Percentiles rank a stretch among this genome's conserved stretches.
phyloP scores from a whole-genome alignment of 2,797 vertebrate species.

The Synanceia verrucosa region DNA sequence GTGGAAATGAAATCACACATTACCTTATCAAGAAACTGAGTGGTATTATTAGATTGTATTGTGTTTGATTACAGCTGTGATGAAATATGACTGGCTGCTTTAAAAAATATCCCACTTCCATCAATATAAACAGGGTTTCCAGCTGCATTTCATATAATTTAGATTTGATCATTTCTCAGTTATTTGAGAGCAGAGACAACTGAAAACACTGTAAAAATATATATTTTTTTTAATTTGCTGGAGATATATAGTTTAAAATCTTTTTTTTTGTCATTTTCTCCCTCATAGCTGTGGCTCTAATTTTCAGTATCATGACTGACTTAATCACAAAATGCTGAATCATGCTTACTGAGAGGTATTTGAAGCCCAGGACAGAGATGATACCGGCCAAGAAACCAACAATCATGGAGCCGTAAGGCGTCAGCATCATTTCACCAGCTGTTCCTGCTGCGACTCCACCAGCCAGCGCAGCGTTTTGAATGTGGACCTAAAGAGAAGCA shows the following conservation, averaged over 20 bases:
- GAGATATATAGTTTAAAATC: background rate
- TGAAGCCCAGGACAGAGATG: constrained; percentile 89
- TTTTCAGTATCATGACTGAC: background rate
- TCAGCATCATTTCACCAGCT: constrained; percentile 93
- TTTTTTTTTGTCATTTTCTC: background rate
- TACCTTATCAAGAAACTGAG: background rate
- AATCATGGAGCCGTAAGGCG: constrained; percentile 89
- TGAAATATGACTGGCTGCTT: background rate
- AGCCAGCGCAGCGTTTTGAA: constrained; percentile 92
- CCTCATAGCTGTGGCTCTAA: background rate
- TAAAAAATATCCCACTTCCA: background rate
- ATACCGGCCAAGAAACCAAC: constrained; percentile 89
- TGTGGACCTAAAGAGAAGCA: constrained; percentile 83
- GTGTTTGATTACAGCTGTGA: background rate
- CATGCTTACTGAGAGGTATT: constrained; percentile 84
- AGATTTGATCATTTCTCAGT: background rate
- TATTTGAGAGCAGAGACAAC: background rate
- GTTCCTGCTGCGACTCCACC: constrained; percentile 89
- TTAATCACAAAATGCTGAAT: background rate
- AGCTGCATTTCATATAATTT: background rate
- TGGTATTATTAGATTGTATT: background rate
- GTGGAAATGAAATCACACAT: background rate
- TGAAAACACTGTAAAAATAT: background rate
- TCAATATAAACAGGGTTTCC: background rate
- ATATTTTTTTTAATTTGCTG: background rate